Conservation (phyloP, 2,888 invertebrate species). For the Caenorhabditis sinica region DNA sequence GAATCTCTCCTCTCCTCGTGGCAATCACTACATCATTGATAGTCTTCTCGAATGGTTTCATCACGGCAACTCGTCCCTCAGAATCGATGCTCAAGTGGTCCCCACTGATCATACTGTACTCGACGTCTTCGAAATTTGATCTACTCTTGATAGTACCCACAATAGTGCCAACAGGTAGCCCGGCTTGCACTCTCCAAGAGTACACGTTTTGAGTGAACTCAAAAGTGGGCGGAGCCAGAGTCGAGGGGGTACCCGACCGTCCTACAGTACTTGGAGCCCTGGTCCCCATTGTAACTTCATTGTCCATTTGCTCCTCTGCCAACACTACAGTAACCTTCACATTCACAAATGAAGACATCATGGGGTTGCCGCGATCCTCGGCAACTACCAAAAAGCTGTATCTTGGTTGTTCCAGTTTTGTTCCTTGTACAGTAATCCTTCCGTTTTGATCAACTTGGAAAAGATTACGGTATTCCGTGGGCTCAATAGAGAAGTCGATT, state of each 20-base stretch:
- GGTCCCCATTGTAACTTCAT: constrained; percentile 40
- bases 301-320: constrained; percentile 34
- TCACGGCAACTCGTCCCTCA: constrained; percentile 62
- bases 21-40: constrained; percentile 68
- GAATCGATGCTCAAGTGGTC: constrained; percentile 56
- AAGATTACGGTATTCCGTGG: constrained; percentile 75
- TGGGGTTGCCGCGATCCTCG: constrained; percentile 68
- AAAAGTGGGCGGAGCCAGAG: background rate
- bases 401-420: constrained; percentile 53
- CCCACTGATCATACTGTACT: constrained; percentile 48
- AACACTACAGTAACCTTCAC: constrained; percentile 54
- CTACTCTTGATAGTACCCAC: constrained; percentile 56
- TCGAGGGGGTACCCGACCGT: background rate
- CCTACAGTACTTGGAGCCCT: background rate
- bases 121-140: constrained; percentile 4
- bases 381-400: constrained; percentile 73
- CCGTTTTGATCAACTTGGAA: constrained; percentile 74
- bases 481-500: constrained; percentile 71
- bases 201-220: constrained; percentile 50
- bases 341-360: constrained; percentile 68
- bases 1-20: constrained; percentile 42
- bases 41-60: constrained; percentile 45
- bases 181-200: constrained; percentile 28
- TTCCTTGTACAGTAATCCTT: constrained; percentile 18
- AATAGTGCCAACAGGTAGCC: constrained; percentile 62